These are phyloP conservation scores for Sebastes steindachneri DNA, from an alignment of 2,797 vertebrate genomes.

Conservation along the genomic window DNA sequence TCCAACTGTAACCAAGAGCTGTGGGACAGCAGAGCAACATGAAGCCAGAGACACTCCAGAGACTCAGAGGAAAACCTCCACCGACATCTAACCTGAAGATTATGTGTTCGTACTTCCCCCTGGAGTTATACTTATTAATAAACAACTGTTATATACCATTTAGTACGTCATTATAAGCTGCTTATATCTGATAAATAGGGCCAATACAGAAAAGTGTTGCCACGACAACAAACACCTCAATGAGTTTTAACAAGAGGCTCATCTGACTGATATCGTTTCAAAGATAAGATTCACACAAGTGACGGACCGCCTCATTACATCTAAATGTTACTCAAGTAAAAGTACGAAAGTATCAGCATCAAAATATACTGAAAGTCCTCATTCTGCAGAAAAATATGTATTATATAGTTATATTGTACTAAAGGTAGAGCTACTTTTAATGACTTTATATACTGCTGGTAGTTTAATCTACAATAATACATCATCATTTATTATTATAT, in stretches of 20 bases:
- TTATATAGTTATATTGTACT: neutral
- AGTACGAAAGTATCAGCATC: neutral
- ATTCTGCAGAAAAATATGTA: neutral
- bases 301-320: neutral
- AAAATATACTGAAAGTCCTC: neutral
- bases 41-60: neutral
- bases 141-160: neutral
- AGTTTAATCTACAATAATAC: too few relatives aligned
- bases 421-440: too few relatives aligned
- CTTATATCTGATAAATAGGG: neutral
- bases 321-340: neutral
- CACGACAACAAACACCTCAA: neutral
- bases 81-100: neutral
- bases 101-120: too few relatives aligned
- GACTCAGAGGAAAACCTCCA: neutral
- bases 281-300: neutral
- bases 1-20: slow-evolving; percentile 60
- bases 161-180: neutral
- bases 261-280: neutral
- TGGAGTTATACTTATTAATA: neutral
- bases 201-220: neutral
- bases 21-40: slow-evolving; percentile 37
- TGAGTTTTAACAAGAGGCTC: neutral
- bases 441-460: too few relatives aligned
- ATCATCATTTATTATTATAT: too few relatives aligned